These are phyloP conservation scores for Tipula confusa DNA, from an alignment of 2,888 invertebrate genomes.

Conservation along the genomic window DNA sequence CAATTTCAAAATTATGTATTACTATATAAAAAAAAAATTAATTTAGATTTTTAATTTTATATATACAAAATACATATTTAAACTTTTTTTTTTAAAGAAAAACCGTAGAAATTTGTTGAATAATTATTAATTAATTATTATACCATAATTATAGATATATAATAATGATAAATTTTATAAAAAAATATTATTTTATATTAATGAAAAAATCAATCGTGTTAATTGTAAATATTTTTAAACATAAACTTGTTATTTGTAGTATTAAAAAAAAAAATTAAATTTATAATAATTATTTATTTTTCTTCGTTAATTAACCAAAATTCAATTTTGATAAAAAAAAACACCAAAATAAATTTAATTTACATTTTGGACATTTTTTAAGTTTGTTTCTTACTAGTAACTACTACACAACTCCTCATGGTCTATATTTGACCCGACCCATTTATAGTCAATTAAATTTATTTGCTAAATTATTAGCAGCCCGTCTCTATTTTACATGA, in stretches of 20 bases:
- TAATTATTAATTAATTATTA: conserved; percentile 15
- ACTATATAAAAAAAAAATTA: neutral
- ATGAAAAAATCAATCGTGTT: neutral
- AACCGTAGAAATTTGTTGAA: neutral
- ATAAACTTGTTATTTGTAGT: neutral
- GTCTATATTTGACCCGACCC: too few species aligned
- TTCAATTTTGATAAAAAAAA: neutral
- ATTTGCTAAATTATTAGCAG: neutral
- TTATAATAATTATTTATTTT: neutral
- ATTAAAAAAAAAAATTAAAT: neutral
- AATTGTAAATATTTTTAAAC: neutral
- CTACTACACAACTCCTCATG: neutral
- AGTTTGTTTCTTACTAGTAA: neutral
- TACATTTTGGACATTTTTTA: neutral
- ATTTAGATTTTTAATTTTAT: neutral
- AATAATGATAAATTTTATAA: neutral
- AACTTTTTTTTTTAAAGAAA: neutral
- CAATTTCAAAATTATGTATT: neutral
- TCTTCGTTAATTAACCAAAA: neutral
- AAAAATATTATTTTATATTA: conserved; percentile 5
- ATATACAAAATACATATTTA: too few species aligned
- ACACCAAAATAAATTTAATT: neutral
- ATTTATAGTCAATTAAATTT: neutral
- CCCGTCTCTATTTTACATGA: neutral
- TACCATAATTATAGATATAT: neutral